Evolutionary conservation across 2,888 invertebrate species (phyloP).

Genomic region (Chrysotoxum bicinctum): DNA sequence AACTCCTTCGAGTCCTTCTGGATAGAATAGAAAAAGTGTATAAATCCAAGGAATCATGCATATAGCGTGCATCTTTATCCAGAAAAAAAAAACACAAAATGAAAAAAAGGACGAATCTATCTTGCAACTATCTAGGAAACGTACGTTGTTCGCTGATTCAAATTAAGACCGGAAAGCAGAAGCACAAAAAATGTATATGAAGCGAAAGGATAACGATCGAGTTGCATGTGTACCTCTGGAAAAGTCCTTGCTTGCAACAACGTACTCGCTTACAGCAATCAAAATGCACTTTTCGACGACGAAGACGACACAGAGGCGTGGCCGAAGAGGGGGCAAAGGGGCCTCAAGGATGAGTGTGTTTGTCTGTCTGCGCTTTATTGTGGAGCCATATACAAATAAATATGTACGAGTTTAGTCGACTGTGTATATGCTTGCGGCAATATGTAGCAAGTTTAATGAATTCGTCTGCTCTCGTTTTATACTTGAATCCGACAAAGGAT

Average conservation of each 20-base stretch:
- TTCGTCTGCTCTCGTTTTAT: slow-evolving; percentile 62
- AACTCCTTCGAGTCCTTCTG: background rate
- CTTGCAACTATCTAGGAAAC: slow-evolving; percentile 26
- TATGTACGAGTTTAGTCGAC: slow-evolving; percentile 47
- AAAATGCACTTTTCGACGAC: slow-evolving; percentile 54
- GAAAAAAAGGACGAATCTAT: slow-evolving; percentile 27
- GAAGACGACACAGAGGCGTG: background rate
- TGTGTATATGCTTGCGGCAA: slow-evolving; percentile 32
- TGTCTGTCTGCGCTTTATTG: slow-evolving; percentile 25
- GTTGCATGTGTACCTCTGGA: slow-evolving; percentile 44
- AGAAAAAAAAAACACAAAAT: background rate
- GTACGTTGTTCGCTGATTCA: slow-evolving; percentile 42
- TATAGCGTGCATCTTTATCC: slow-evolving; percentile 42
- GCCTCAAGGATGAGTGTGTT: background rate
- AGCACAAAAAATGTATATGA: background rate
- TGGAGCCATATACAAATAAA: background rate
- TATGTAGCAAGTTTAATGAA: slow-evolving; percentile 64
- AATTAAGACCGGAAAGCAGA: slow-evolving; percentile 51
- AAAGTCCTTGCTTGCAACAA: slow-evolving; percentile 25
- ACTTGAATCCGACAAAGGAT: slow-evolving; percentile 35
- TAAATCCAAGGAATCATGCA: slow-evolving; percentile 51
- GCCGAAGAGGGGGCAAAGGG: background rate
- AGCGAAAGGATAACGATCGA: slow-evolving; percentile 56
- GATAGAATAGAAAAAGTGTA: background rate
- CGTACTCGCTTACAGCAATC: slow-evolving; percentile 58